A percentile compares a stretch with the other conserved stretches of the same genome.
These are phyloP conservation scores for Dallia pectoralis DNA, from an alignment of 2,797 vertebrate genomes.

Conservation along the genomic window DNA sequence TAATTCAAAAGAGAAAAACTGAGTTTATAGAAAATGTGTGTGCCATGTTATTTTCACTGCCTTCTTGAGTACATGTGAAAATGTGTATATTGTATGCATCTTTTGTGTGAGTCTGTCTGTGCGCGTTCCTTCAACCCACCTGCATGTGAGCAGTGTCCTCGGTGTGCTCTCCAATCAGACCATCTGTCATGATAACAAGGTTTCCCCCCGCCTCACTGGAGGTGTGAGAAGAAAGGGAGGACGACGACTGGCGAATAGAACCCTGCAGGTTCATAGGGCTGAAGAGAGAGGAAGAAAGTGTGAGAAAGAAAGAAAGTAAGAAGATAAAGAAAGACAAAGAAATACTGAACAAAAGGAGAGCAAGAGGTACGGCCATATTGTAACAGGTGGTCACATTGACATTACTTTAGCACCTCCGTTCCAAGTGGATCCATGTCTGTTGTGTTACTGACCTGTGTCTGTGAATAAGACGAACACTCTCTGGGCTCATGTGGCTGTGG, in stretches of 20 bases:
- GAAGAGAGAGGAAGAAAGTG: conserved; percentile 33
- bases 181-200: conserved; percentile 90
- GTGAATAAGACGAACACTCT: conserved; percentile 91
- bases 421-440: not conserved
- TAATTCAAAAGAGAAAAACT: no score
- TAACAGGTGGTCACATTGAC: not conserved
- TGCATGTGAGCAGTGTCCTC: conserved; percentile 97
- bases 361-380: not conserved
- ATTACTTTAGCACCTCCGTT: not conserved
- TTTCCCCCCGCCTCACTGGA: conserved; percentile 96
- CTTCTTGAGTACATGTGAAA: not conserved
- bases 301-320: not conserved
- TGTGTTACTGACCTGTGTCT: conserved; percentile 84
- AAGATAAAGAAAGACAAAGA: no score
- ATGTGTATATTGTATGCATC: not conserved
- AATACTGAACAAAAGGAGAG: no score
- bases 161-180: conserved; percentile 86
- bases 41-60: no score
- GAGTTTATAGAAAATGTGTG: not conserved
- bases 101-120: not conserved
- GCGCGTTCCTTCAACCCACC: conserved; percentile 65
- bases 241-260: conserved; percentile 92
- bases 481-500: conserved; percentile 93
- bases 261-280: conserved; percentile 93
- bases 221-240: conserved; percentile 94